A percentile compares a stretch with the other conserved stretches of the same genome.
Conservation (phyloP, 2,888 invertebrate genomes). For the Heliconius cydno region DNA sequence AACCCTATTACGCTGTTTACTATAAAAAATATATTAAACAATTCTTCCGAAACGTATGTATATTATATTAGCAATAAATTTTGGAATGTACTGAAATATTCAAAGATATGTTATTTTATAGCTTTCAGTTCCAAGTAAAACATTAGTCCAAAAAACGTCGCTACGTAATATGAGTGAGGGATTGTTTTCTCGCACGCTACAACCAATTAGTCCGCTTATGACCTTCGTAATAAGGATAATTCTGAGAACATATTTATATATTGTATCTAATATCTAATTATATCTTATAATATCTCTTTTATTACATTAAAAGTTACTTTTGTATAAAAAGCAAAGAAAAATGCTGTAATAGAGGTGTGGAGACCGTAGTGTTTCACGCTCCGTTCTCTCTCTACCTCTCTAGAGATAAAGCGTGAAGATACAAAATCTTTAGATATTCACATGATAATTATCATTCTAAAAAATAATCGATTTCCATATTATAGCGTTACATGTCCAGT, state of each 20-base stretch:
- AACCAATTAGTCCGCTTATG: conserved; percentile 74
- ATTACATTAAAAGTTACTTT: neutral
- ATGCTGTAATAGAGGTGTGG: neutral
- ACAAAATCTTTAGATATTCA: neutral
- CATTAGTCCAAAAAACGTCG: conserved; percentile 29
- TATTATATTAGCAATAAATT: too few relatives aligned
- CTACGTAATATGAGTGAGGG: conserved; percentile 60
- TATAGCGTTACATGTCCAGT: conserved; percentile 12
- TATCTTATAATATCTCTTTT: neutral
- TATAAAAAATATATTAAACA: too few relatives aligned
- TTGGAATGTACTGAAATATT: neutral
- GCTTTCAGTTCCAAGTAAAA: conserved; percentile 17
- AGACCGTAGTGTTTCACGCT: neutral
- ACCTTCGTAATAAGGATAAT: conserved; percentile 57
- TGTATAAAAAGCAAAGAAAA: neutral
- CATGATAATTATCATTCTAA: neutral
- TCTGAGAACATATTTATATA: conserved; percentile 4
- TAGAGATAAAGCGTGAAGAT: neutral
- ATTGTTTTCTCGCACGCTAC: conserved; percentile 70
- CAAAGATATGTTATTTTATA: conserved; percentile 20
- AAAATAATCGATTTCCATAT: neutral
- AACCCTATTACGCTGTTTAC: too few relatives aligned
- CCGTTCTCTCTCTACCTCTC: neutral
- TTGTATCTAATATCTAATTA: neutral
- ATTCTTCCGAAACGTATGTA: too few relatives aligned